Evolutionary conservation across 2,113 vertebrate species (phyloP).

Genomic region (Elaphurus davidianus): DNA sequence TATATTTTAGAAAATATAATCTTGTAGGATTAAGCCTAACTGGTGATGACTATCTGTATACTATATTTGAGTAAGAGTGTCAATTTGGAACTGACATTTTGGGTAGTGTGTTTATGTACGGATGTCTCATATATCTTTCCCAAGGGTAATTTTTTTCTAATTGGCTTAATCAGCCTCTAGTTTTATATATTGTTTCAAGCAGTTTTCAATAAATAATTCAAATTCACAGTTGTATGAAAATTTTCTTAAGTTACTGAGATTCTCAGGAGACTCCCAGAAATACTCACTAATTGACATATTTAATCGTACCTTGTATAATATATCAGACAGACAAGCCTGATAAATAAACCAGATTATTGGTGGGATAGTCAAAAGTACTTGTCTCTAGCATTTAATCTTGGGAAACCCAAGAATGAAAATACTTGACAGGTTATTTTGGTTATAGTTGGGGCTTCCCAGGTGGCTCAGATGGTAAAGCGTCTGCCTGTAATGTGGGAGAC

Average conservation of each 20-base stretch:
- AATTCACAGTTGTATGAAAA: slow-evolving; percentile 72
- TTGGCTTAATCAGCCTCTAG: slow-evolving; percentile 67
- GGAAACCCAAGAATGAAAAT: slow-evolving; percentile 31
- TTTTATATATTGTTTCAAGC: slow-evolving; percentile 67
- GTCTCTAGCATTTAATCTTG: slow-evolving; percentile 10
- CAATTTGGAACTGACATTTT: slow-evolving; percentile 64
- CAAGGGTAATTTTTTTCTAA: slow-evolving; percentile 72
- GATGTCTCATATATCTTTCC: slow-evolving; percentile 76
- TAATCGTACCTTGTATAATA: slow-evolving; percentile 67
- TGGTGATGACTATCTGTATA: slow-evolving; percentile 52
- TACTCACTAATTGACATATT: slow-evolving; percentile 67
- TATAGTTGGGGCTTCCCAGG: not conserved
- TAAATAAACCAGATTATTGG: not conserved
- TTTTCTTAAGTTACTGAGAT: slow-evolving; percentile 72
- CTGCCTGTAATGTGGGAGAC: not conserved
- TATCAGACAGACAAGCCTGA: not conserved
- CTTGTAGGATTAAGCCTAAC: slow-evolving; percentile 49
- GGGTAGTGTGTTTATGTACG: slow-evolving; percentile 63
- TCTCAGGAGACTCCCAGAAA: slow-evolving; percentile 61
- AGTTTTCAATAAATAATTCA: slow-evolving; percentile 75
- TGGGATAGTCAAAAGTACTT: not conserved
- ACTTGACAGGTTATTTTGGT: not conserved
- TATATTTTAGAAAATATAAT: slow-evolving; percentile 61
- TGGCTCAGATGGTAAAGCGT: not conserved
- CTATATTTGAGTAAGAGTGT: slow-evolving; percentile 51